phyloP scores from a whole-genome alignment of 2,113 vertebrate species.

The Pygoscelis antarcticus region DNA sequence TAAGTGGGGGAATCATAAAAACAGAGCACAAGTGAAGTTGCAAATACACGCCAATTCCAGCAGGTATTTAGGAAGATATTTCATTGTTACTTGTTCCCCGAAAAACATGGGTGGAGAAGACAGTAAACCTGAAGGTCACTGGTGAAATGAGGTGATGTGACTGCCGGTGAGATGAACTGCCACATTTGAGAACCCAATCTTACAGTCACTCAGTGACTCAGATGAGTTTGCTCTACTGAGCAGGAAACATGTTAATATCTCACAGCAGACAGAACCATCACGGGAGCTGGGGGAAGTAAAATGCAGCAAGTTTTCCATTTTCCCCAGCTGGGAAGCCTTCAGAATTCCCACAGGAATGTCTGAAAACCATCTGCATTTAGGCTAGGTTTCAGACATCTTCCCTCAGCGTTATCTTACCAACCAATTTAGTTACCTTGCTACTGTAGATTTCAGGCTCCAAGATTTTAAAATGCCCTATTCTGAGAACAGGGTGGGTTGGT shows the following conservation, averaged over 20 bases:
- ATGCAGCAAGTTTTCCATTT: background rate
- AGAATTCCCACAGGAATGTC: background rate
- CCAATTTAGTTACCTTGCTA: background rate
- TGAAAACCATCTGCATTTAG: constrained; percentile 24
- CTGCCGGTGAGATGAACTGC: background rate
- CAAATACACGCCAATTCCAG: background rate
- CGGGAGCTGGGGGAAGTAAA: background rate
- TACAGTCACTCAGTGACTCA: background rate
- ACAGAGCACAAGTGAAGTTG: background rate
- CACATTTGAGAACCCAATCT: background rate
- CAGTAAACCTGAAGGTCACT: background rate
- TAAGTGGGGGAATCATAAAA: background rate
- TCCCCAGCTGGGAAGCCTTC: background rate
- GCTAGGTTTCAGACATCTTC: background rate
- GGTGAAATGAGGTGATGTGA: background rate
- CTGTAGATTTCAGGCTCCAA: background rate
- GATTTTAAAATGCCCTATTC: background rate
- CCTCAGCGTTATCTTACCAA: background rate
- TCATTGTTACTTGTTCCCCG: background rate
- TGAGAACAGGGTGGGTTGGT: background rate
- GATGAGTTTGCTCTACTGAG: background rate
- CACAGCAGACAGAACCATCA: background rate
- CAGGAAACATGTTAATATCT: background rate
- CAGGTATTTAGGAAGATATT: background rate
- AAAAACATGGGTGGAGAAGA: background rate